Base-by-base conservation (phyloP, 2,888 invertebrate genomes). In the Pseudococcus longispinus region DNA sequence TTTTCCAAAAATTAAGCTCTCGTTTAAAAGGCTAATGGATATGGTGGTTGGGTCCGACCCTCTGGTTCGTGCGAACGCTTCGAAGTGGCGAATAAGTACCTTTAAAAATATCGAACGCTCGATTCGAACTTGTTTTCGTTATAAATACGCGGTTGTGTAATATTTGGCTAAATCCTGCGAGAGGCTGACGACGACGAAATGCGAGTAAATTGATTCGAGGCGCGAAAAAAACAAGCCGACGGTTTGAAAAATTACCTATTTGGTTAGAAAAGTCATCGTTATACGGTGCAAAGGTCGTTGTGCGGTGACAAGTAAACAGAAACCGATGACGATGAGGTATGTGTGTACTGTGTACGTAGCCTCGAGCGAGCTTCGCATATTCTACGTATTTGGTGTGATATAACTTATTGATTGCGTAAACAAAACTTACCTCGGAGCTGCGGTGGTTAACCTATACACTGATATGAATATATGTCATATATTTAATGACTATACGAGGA, bases 391-490 rank as follows among this genome's bases (percentile, higher is more conserved):
- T n/a, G 8, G 60, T n/a, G 60, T 60, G 65, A 37, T 26, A 26
- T 70, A n/a, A n/a, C n/a, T n/a, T n/a, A 70, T 70, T 70, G 70
- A 70, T 70, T 70, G 29, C 70, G 70, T 70, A 29, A 70, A 70
- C 70, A 70, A 70, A 60, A 60, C 60, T 23, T 60, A 29, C 65
- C 65, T 18, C 70, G 70, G 32, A 26, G 29, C 15, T 29, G n/a
- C 4, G 26, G 29, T 70, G 29, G 70, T 70, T 70, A 70, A 70
- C 70, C 23, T 60, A 55, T 55, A 1, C 65, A 9, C 11, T 37
- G 37, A 37, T 37, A 37, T 9, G 37, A 37, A 2, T 37, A 32
- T 32, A 37, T 37, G 37, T 37, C 37, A 37, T 37, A 37, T 37
- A 37, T 37, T 37, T 37, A 37, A 37, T 37, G 37, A 37, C 23